phyloP scores from a whole-genome alignment of 2,113 vertebrate genomes.

The Pygathrix nemaeus region DNA sequence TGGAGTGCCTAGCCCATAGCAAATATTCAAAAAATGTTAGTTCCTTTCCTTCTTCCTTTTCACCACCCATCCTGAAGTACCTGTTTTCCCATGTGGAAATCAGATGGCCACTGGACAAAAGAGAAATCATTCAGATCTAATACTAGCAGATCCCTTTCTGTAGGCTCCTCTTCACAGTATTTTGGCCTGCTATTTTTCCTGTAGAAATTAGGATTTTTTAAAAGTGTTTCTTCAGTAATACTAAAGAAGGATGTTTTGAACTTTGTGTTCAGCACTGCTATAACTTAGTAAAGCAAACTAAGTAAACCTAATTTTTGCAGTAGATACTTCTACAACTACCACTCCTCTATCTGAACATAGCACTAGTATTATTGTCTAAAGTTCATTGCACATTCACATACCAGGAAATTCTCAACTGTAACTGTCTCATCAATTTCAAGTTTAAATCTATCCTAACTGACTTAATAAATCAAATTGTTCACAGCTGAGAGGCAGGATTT shows the following conservation, averaged over 20 bases:
- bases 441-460: slow-evolving; percentile 14
- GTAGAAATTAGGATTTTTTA: not conserved
- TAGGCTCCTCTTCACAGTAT: not conserved
- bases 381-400: not conserved
- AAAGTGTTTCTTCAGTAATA: not conserved
- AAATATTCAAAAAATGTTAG: not conserved
- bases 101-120: not conserved
- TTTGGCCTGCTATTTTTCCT: slow-evolving; percentile 3
- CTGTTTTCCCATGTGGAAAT: not conserved
- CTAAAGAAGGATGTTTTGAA: not conserved
- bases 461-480: slow-evolving; percentile 12
- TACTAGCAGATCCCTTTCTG: not conserved
- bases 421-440: not conserved
- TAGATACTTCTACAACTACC: slow-evolving; percentile 5
- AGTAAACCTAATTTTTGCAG: slow-evolving; percentile 13
- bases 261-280: not conserved
- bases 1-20: not conserved
- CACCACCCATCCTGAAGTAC: not conserved
- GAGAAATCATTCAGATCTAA: not conserved
- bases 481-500: not conserved
- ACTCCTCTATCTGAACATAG: not conserved
- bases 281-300: not conserved
- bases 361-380: not conserved
- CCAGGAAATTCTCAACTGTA: not conserved
- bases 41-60: slow-evolving; percentile 6